Percentiles rank a stretch among this genome's conserved stretches.
Evolutionary conservation across 2,888 invertebrate species (phyloP).

Genomic region (Oxystoma pomonae): DNA sequence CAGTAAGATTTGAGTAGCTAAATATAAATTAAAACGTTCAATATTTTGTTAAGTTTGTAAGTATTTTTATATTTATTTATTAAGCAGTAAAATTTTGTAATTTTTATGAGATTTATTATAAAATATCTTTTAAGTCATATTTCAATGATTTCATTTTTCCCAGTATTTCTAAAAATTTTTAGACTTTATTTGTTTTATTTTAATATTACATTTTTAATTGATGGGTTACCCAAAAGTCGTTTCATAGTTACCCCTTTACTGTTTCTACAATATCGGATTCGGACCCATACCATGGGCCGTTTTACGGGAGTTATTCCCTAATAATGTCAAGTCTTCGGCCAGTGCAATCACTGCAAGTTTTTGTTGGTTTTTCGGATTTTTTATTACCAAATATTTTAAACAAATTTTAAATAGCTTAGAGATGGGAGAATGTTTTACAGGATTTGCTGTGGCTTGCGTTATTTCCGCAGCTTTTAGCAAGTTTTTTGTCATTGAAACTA

Average conservation of each 20-base stretch:
- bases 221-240: too few relatives aligned
- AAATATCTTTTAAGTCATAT: too few relatives aligned
- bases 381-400: slow-evolving; percentile 69
- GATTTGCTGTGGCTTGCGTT: slow-evolving; percentile 62
- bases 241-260: too few relatives aligned
- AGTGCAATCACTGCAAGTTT: slow-evolving; percentile 72
- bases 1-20: slow-evolving; percentile 66
- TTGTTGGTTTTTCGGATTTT: slow-evolving; percentile 72
- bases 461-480: slow-evolving; percentile 67
- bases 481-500: slow-evolving; percentile 80
- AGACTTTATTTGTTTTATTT: too few relatives aligned
- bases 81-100: too few relatives aligned
- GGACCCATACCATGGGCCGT: slow-evolving; percentile 82
- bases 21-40: too few relatives aligned
- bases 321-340: slow-evolving; percentile 72
- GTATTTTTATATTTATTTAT: slow-evolving; percentile 43
- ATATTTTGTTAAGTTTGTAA: slow-evolving; percentile 61
- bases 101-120: too few relatives aligned
- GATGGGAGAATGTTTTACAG: slow-evolving; percentile 65
- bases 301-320: slow-evolving; percentile 77
- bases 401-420: slow-evolving; percentile 57
- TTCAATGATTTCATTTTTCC: too few relatives aligned
- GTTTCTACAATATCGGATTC: slow-evolving; percentile 71
- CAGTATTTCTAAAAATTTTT: too few relatives aligned
- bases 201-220: too few relatives aligned